A percentile compares a stretch with the other conserved stretches of the same genome.
These are phyloP conservation scores for Polyommatus icarus DNA, from an alignment of 2,888 invertebrate species.

Conservation along the genomic window DNA sequence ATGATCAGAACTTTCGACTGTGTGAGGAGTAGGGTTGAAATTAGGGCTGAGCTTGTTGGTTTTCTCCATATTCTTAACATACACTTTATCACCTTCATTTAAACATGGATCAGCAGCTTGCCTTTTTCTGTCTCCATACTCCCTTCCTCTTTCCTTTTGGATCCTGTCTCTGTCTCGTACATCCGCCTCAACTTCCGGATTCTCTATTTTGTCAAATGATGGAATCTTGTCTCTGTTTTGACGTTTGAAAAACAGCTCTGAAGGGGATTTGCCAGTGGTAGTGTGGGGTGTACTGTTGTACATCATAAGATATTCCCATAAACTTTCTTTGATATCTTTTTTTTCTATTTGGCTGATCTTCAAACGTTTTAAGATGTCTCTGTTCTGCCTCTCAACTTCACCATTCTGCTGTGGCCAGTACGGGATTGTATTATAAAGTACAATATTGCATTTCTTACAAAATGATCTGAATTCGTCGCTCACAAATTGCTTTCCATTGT, in stretches of 20 bases:
- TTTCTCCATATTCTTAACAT: conserved; percentile 35
- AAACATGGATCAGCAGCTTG: conserved; percentile 33
- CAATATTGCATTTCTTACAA: too few species aligned
- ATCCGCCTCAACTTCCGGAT: conserved; percentile 34
- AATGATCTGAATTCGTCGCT: too few species aligned
- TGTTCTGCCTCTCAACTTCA: too few species aligned
- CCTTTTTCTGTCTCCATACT: conserved; percentile 33
- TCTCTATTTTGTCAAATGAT: conserved; percentile 32
- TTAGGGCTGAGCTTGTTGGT: too few species aligned
- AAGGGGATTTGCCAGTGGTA: conserved; percentile 45
- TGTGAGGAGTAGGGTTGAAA: too few species aligned
- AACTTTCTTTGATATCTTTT: conserved; percentile 1
- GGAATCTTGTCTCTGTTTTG: conserved; percentile 46
- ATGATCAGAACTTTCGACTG: too few species aligned
- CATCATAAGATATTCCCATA: conserved; percentile 34
- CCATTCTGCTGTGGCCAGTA: too few species aligned
- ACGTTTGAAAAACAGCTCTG: conserved; percentile 44
- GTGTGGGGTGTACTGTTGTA: conserved; percentile 47
- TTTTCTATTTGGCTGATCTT: conserved; percentile 20
- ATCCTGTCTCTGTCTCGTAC: conserved; percentile 34
- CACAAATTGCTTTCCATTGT: too few species aligned
- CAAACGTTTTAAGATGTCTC: conserved; percentile 20
- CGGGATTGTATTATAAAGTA: too few species aligned
- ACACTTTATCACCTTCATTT: too few species aligned
- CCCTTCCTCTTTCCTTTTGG: conserved; percentile 35